Evolutionary conservation across 2,113 vertebrate genomes (phyloP), one percentile per base, ranked within the genome.

Genomic region (Haemorhous mexicanus): DNA sequence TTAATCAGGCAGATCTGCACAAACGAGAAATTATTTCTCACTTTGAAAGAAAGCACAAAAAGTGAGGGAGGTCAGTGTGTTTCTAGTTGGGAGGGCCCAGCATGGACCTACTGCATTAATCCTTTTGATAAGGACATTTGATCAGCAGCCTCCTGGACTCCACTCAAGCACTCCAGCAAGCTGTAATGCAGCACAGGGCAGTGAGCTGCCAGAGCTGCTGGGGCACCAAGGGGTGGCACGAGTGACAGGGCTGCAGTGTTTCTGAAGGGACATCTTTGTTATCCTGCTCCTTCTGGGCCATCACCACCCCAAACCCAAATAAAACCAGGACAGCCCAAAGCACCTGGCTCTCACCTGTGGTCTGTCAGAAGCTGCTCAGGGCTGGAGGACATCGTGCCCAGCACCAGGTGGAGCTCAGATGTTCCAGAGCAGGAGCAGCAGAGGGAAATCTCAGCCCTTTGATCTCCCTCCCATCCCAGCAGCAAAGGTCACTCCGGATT

Each of bases 321-420:
- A 1, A 24, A 84, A 39, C 7, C 22, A 46, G 66, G 22, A 24
- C 26, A 91, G 1, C 23, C 39, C 62, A 37, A 16, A 66, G 52
- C 58, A 3, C 27, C 7, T 67, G 64, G 61, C 43, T 74, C n/a
- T 58, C 49, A 21, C 33, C 10, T 17, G 41, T 13, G 67, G 2
- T 6, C 43, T 61, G 30, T 2, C 10, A 77, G 74, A 8, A 52
- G 74, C n/a, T 80, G 1, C 62, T 43, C 0, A 0, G 67, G 44
- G 30, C 67, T 86, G 70, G 23, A n/a, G 24, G 49, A 10, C 4
- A 5, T 15, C 2, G 17, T 70, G 72, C 33, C 44, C 44, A 53
- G 16, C 24, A 26, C 30, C 19, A 30, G 16, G 52, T 0, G 44
- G 0, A 2, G 50, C n/a, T 52, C 5, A 15, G 53, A 2, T 18